Base-by-base conservation (phyloP, 2,113 vertebrate species). In the Empidonax traillii region DNA sequence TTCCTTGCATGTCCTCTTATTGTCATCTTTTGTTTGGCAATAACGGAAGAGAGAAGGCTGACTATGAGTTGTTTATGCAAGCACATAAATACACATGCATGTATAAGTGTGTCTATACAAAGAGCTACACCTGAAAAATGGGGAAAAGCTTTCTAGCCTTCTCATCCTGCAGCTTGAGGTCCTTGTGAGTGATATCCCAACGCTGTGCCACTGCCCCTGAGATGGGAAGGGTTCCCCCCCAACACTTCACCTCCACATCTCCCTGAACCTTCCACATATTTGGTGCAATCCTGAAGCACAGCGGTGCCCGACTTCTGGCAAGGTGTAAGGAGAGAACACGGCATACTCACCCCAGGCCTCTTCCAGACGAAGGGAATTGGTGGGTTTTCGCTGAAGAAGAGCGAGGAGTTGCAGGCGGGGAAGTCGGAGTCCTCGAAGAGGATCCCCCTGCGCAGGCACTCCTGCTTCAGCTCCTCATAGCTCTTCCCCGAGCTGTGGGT, bases 341-440 rank as follows among this genome's bases (percentile, higher is more conserved):
- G 2, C 14, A 12, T 81, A 98, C 98, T 92, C 97, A 99, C 99
- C 98, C 92, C 87, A 0, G 99, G 99, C 66, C 99, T 97, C 95
- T 99, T 99, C 99, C 99, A 99, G 76, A 99, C 67, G 47, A 99
- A 98, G 44, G 98, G 92, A 46, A 99, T 62, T 3, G 98, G 98
- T 9, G 98, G 98, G 10, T 96, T 98, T 95, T 99, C 93, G 12
- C 98, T 99, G 98, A 95, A 99, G 98, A 98, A 99, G 39, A 99
- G 98, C 2, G 99, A 98, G 3, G 97, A 84, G 43, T 96, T 97
- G 4, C 15, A 52, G 46, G 99, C 98, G 0, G 99, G 99, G 78
- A 99, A 99, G 94, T 99, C 99, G 0, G 94, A 73, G 31, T 99
- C 99, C 96, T 99, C 98, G 2, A 99, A 99, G 91, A 99, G 98